phyloP scores from a whole-genome alignment of 2,113 vertebrate genomes.

The Phaetusa simplex region DNA sequence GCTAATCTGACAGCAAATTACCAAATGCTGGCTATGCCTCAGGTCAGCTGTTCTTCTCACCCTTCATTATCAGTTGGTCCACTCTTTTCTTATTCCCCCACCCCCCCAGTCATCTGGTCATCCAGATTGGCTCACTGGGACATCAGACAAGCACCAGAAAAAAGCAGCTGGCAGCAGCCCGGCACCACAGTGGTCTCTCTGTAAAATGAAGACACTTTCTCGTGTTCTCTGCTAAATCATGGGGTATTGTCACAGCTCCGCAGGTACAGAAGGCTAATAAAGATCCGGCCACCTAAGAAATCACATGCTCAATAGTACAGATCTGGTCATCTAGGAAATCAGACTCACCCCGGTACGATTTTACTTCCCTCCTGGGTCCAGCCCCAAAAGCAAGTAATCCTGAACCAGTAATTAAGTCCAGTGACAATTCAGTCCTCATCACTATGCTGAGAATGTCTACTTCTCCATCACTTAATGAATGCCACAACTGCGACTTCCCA shows the following conservation, averaged over 20 bases:
- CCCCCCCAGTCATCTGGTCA: not conserved
- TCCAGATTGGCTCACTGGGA: not conserved
- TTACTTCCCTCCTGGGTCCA: not conserved
- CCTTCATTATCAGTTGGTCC: not conserved
- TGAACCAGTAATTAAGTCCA: not conserved
- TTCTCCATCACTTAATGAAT: slow-evolving; percentile 1
- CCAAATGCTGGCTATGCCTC: not conserved
- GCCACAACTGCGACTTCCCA: not conserved
- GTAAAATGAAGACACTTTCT: not conserved
- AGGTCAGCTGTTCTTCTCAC: not conserved
- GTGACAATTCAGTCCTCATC: slow-evolving; percentile 5
- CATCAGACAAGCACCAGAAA: not conserved
- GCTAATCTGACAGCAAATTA: not conserved
- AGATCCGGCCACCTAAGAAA: not conserved
- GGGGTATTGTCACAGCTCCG: not conserved
- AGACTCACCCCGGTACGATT: not conserved
- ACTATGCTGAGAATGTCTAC: not conserved
- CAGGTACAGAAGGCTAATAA: not conserved
- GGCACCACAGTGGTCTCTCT: not conserved
- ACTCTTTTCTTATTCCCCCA: not conserved
- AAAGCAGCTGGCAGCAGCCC: not conserved
- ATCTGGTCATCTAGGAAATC: not conserved
- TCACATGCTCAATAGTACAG: not conserved
- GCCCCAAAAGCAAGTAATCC: not conserved
- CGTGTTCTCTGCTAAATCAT: not conserved